Conservation (phyloP, 1,140 invertebrate species). For the Chelonus insularis region DNA sequence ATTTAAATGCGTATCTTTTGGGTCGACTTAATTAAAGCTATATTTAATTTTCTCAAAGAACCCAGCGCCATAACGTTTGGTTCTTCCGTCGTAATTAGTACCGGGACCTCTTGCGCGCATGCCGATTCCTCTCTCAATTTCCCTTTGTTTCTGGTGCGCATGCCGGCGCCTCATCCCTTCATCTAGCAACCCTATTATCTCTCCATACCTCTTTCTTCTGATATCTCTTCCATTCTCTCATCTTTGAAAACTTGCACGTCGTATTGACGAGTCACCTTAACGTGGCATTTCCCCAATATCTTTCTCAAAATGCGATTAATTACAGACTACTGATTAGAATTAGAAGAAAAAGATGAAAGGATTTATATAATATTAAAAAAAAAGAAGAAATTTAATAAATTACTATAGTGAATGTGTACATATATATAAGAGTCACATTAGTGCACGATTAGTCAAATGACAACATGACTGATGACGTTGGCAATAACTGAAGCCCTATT, state of each 20-base stretch:
- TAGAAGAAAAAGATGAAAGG: too few relatives aligned
- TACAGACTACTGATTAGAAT: too few relatives aligned
- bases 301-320: constrained; percentile 12
- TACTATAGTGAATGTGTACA: too few relatives aligned
- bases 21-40: constrained; percentile 52
- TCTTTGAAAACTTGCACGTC: not conserved
- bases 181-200: constrained; percentile 4
- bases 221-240: not conserved
- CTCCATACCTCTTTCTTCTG: constrained; percentile 20
- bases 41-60: constrained; percentile 48
- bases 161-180: constrained; percentile 7
- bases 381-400: too few relatives aligned
- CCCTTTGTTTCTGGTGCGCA: constrained; percentile 26
- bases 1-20: constrained; percentile 43
- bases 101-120: constrained; percentile 39
- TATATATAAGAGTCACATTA: too few relatives aligned
- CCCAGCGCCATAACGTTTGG: constrained; percentile 33
- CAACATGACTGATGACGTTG: too few relatives aligned
- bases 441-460: too few relatives aligned
- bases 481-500: too few relatives aligned
- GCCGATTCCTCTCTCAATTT: constrained; percentile 39
- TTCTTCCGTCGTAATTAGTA: constrained; percentile 51
- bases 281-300: constrained; percentile 15
- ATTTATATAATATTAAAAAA: too few relatives aligned
- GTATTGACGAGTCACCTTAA: constrained; percentile 23